phyloP scores from a whole-genome alignment of 2,888 invertebrate species.

The Erebia aethiops region DNA sequence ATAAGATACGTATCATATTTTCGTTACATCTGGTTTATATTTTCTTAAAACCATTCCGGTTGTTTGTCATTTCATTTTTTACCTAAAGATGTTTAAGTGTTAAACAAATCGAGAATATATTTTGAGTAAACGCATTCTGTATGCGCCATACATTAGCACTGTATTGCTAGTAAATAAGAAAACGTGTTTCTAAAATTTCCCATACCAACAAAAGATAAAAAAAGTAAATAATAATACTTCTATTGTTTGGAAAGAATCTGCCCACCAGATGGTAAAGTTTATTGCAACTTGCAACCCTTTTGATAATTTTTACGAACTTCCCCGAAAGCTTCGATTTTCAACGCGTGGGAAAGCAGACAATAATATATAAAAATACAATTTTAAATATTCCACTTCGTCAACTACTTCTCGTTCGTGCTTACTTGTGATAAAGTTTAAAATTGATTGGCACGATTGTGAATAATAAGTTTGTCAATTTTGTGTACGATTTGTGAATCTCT shows the following conservation, averaged over 20 bases:
- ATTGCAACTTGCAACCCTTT: constrained; percentile 47
- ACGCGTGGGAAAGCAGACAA: constrained; percentile 51
- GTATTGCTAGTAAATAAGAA: constrained; percentile 30
- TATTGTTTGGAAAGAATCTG: constrained; percentile 41
- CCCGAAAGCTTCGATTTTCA: constrained; percentile 43
- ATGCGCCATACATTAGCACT: constrained; percentile 26
- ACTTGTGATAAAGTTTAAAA: constrained; percentile 34
- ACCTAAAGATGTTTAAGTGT: constrained; percentile 14
- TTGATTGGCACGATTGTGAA: constrained; percentile 11
- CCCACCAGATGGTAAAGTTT: constrained; percentile 47
- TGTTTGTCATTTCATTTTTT: constrained; percentile 18
- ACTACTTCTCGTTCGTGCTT: constrained; percentile 26
- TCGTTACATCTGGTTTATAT: neutral
- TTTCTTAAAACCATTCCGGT: neutral
- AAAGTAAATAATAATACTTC: constrained; percentile 5
- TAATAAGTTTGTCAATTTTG: constrained; percentile 15
- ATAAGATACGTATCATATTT: neutral
- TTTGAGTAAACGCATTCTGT: constrained; percentile 15
- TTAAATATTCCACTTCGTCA: constrained; percentile 7
- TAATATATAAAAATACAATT: constrained; percentile 33
- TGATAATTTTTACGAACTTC: constrained; percentile 47
- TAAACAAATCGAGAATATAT: constrained; percentile 20
- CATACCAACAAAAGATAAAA: constrained; percentile 15
- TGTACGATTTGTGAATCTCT: constrained; percentile 46
- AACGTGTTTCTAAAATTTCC: constrained; percentile 29